Base-by-base conservation (phyloP, 2,113 vertebrate species). In the Nanorana parkeri region DNA sequence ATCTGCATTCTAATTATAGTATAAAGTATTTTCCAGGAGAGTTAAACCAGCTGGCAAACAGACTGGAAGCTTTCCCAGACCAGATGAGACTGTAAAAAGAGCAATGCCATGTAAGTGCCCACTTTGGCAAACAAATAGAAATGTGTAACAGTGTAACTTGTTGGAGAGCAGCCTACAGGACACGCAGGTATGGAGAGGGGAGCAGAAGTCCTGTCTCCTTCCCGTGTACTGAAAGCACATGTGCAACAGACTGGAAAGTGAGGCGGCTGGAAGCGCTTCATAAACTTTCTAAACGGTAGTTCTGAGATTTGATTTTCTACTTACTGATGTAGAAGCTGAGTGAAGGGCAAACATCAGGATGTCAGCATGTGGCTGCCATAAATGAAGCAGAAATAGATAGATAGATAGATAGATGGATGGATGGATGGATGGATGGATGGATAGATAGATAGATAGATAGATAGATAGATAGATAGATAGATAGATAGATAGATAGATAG, bases 261-360 rank as follows among this genome's bases (percentile, higher is more conserved):
- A 64, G 23, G 3, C 16, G 5, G 29, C 21, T 19, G 36, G 4
- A 64, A 41, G 2, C 17, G 5, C 47, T 52, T 28, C 60, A 65
- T 20, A 47, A 65, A 77, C 60, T 54, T 65, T 15, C 47, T 26
- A 24, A 24, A 77, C 24, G 23, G 61, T 24, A 69, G 68, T 65
- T 4, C 23, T 17, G 36, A 65, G 61, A 66, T 54, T 64, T 65
- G 5, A 76, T 76, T 26, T 77, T 20, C 11, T 26, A 28, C 21
- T 28, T 77, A 64, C 19, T 51, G 74, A 51, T 67, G 65, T 32
- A 26, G 17, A 64, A 64, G 28, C n/a, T 69, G 41, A 16, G 68
- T 52, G n/a, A 23, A 51, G 11, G 68, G 58, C 15, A 69, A 52
- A 41, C 21, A 23, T 52, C 20, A 23, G 60, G 28, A 77, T 47